A percentile compares a stretch with the other conserved stretches of the same genome.
Conservation (phyloP, 2,797 vertebrate species). For the Coregonus suidteri region DNA sequence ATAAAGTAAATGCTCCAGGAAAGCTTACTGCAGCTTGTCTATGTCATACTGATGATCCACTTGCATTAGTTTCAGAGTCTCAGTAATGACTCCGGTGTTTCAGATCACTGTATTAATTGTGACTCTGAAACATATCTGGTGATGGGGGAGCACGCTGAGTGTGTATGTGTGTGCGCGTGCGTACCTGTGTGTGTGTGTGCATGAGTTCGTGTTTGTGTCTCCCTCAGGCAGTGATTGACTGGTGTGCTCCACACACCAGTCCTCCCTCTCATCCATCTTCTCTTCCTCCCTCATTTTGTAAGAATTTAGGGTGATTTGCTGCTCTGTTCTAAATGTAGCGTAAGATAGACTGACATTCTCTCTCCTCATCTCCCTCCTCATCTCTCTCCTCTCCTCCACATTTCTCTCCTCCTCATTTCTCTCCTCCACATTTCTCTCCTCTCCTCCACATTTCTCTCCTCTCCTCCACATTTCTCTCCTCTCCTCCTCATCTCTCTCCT, state of each 20-base stretch:
- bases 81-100: background rate
- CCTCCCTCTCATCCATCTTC: background rate
- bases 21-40: background rate
- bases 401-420: too few species aligned
- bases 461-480: too few species aligned
- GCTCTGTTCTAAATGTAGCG: slow-evolving; percentile 29
- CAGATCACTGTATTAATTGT: too few species aligned
- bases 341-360: background rate
- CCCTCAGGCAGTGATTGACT: slow-evolving; percentile 26
- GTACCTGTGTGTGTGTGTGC: background rate
- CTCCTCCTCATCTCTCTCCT: too few species aligned
- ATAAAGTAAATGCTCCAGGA: slow-evolving; percentile 29
- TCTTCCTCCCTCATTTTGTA: slow-evolving; percentile 1
- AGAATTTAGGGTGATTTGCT: slow-evolving; percentile 11
- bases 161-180: background rate
- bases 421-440: too few species aligned
- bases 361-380: too few species aligned
- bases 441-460: too few species aligned
- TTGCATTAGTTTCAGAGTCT: background rate
- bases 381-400: too few species aligned
- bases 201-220: background rate
- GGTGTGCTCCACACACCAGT: slow-evolving; percentile 33
- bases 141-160: too few species aligned
- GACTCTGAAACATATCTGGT: too few species aligned
- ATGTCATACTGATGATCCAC: background rate